phyloP scores from a whole-genome alignment of 2,888 invertebrate genomes.

The Cephus rjabovi region DNA sequence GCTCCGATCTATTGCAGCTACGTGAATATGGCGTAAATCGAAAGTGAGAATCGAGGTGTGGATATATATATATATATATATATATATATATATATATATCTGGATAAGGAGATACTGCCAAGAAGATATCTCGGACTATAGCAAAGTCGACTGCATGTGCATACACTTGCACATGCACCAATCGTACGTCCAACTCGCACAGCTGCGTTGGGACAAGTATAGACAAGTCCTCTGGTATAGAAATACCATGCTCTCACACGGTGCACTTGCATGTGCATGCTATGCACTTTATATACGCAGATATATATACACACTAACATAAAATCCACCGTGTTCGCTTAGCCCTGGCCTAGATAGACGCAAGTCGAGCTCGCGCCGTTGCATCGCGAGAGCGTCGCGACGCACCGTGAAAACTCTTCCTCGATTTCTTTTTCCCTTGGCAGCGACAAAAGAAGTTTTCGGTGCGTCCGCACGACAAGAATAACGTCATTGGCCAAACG shows the following conservation, averaged over 20 bases:
- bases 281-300: neutral
- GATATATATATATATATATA: slow-evolving; percentile 25
- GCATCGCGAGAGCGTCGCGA: slow-evolving; percentile 1
- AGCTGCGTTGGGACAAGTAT: neutral
- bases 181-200: neutral
- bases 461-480: neutral
- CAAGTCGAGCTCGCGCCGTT: slow-evolving; percentile 6
- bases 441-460: neutral
- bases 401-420: neutral
- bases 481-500: neutral
- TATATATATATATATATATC: slow-evolving; percentile 34
- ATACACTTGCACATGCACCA: slow-evolving; percentile 15
- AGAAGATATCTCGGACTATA: slow-evolving; percentile 35
- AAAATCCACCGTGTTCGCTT: slow-evolving; percentile 25
- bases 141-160: neutral
- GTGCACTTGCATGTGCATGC: slow-evolving; percentile 20
- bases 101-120: slow-evolving; percentile 50
- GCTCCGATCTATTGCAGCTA: slow-evolving; percentile 5
- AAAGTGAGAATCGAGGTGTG: slow-evolving; percentile 46
- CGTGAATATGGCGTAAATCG: slow-evolving; percentile 43
- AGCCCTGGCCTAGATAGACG: slow-evolving; percentile 65
- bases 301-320: neutral
- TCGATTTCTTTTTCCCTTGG: neutral
- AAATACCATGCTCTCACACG: slow-evolving; percentile 7
- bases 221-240: neutral